Evolutionary conservation across 2,888 invertebrate species (phyloP).

Genomic region (Atherix ibis): DNA sequence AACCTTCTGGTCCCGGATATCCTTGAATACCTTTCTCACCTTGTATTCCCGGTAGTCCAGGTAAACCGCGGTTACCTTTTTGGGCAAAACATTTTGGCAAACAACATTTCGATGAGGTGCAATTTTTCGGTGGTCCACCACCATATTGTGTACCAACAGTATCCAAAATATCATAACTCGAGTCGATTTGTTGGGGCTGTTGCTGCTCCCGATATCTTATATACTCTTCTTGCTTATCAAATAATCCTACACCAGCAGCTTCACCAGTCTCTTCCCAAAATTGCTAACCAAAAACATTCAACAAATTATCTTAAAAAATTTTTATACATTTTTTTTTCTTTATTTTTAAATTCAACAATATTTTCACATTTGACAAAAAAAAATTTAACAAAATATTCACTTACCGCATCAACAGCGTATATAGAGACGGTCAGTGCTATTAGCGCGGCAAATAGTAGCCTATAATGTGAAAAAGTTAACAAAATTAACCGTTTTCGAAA

Average conservation of each 20-base stretch:
- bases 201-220: slow-evolving; percentile 13
- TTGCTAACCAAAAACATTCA: slow-evolving; percentile 22
- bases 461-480: no score
- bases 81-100: slow-evolving; percentile 78
- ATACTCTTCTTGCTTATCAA: slow-evolving; percentile 13
- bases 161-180: slow-evolving; percentile 27
- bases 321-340: no score
- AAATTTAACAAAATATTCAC: no score
- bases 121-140: slow-evolving; percentile 38
- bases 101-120: slow-evolving; percentile 53
- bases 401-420: slow-evolving; percentile 26
- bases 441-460: slow-evolving; percentile 30
- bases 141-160: slow-evolving; percentile 21
- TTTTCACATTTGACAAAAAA: no score
- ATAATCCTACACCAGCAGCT: slow-evolving; percentile 23
- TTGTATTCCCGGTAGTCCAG: slow-evolving; percentile 52
- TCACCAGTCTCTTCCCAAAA: slow-evolving; percentile 27
- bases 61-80: slow-evolving; percentile 65
- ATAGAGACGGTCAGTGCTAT: slow-evolving; percentile 23
- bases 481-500: no score
- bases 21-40: slow-evolving; percentile 65
- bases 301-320: background rate
- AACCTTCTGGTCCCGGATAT: slow-evolving; percentile 69
- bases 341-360: no score
- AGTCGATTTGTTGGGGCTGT: slow-evolving; percentile 18